Evolutionary conservation across 2,113 vertebrate species (phyloP), one percentile per base, ranked within the genome.

Genomic region (Mirounga angustirostris): DNA sequence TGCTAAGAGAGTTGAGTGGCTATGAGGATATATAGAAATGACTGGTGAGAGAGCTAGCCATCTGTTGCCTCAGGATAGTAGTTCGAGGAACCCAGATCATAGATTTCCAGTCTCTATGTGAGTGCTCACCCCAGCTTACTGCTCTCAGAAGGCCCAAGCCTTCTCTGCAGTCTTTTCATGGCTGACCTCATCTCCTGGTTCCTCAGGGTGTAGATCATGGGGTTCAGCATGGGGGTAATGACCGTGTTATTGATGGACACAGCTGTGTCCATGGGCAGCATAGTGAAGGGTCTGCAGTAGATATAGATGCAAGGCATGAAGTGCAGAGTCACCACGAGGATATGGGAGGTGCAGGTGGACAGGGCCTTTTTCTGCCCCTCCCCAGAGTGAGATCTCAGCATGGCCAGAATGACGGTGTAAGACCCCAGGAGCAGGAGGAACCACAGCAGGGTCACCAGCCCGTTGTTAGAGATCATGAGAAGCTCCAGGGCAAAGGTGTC

Each of bases 181-280:
- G 98, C 93, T 18, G 97, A 71, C 91, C 97, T 97, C 95, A 98
- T 95, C 76, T 98, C 96, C 28, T 97, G 74, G 69, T 98, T 98
- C 67, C 96, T 98, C 63, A 98, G 95, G 1, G 97, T 96, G 14
- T 98, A 98, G 89, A 98, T 98, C 56, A 97, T 26, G 9, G 98
- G 98, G 76, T 98, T 98, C 46, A 98, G 74, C 97, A 96, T 95
- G 28, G 98, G 97, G 1, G 97, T 98, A 83, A 98, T 76, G 59
- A 97, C 94, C 0, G 96, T 98, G 59, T 98, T 98, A 22, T 79
- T 98, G 74, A 98, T 93, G 30, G 98, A 98, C 50, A 98, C 61
- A 6, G 50, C 95, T 2, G 96, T 98, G 89, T 97, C 98, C 94
- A 97, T 90, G 30, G 95, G 98, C 63, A 97, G 83, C 0, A n/a